phyloP scores from a whole-genome alignment of 1,140 invertebrate species.

The Hermatobates lingyangjiaoensis region DNA sequence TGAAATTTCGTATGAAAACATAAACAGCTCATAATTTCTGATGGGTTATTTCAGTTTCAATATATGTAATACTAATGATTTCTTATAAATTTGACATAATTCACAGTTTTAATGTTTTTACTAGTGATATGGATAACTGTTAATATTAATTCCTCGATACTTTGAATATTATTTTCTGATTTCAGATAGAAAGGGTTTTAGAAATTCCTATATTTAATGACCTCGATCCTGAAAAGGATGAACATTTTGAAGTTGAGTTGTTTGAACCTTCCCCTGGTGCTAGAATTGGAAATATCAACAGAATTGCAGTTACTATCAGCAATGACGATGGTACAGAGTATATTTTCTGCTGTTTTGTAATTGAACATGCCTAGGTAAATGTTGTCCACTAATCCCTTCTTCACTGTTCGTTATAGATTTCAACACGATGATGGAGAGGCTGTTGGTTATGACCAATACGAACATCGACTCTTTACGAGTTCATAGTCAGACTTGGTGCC shows the following conservation, averaged over 20 bases:
- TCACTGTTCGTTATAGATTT: conserved; percentile 33
- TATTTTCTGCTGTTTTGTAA: conserved; percentile 2
- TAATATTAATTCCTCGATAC: neutral
- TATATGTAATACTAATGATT: too few species aligned
- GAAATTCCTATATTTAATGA: conserved; percentile 42
- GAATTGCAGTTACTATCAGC: conserved; percentile 42
- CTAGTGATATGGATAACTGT: too few species aligned
- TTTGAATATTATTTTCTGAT: neutral
- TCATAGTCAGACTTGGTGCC: conserved; percentile 33
- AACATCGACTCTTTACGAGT: conserved; percentile 36
- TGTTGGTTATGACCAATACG: conserved; percentile 34
- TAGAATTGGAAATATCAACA: conserved; percentile 32
- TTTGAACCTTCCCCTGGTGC: conserved; percentile 33
- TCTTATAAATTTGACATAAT: too few species aligned
- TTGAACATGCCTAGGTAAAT: too few species aligned
- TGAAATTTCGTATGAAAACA: too few species aligned
- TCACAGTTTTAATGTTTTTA: too few species aligned
- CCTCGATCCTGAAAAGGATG: conserved; percentile 41
- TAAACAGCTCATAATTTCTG: too few species aligned
- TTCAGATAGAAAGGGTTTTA: conserved; percentile 20
- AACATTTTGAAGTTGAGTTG: conserved; percentile 41
- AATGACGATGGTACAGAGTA: conserved; percentile 47
- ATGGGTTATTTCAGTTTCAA: too few species aligned
- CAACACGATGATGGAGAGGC: conserved; percentile 33
- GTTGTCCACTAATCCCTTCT: too few species aligned